Evolutionary conservation across 2,113 vertebrate genomes (phyloP).

Genomic region (Ranitomeya imitator): DNA sequence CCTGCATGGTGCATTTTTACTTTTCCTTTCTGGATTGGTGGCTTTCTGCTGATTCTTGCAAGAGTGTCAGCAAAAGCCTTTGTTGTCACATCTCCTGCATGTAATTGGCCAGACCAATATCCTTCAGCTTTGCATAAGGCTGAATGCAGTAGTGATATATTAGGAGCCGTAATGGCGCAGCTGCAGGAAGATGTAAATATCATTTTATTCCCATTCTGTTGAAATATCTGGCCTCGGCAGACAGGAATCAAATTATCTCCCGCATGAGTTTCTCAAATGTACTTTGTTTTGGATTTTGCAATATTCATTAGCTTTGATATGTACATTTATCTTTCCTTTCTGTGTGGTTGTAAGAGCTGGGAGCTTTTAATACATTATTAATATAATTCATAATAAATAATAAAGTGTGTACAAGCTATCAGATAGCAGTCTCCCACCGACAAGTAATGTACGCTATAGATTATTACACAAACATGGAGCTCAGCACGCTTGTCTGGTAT

Average conservation of each 20-base stretch:
- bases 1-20: neutral
- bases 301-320: conserved; percentile 15
- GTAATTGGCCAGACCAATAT: neutral
- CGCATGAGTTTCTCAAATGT: neutral
- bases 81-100: neutral
- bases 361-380: conserved; percentile 21
- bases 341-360: neutral
- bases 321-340: conserved; percentile 18
- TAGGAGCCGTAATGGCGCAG: neutral
- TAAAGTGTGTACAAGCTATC: conserved; percentile 20
- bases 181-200: conserved; percentile 1
- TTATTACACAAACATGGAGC: neutral
- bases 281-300: conserved; percentile 1
- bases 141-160: neutral
- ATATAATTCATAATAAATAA: conserved; percentile 29
- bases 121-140: neutral
- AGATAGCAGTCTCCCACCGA: neutral
- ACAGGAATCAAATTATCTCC: neutral
- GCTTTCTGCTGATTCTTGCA: neutral
- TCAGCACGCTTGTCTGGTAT: neutral
- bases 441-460: neutral
- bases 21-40: neutral
- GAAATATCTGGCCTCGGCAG: neutral
- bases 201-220: neutral
- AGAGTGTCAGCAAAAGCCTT: neutral